phyloP scores from a whole-genome alignment of 2,113 vertebrate genomes.

The Eclectus roratus region DNA sequence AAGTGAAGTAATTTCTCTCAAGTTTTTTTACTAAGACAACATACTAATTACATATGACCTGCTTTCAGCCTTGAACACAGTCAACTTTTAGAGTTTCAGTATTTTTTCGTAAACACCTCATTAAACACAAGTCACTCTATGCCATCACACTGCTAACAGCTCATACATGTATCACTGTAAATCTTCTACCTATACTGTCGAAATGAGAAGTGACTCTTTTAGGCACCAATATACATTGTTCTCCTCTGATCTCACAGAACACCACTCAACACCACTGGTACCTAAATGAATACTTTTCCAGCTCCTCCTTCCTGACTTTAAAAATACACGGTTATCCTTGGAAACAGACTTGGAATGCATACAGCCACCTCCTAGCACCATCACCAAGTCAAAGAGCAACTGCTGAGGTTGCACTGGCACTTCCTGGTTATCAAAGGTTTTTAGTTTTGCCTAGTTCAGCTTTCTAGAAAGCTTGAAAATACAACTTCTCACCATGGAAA shows the following conservation, averaged over 20 bases:
- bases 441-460: not conserved
- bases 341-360: not conserved
- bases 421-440: not conserved
- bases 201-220: not conserved
- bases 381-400: constrained; percentile 29
- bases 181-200: not conserved
- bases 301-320: not conserved
- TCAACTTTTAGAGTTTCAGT: not conserved
- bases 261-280: not conserved
- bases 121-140: not conserved
- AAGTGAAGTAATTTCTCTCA: not conserved
- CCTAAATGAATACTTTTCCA: not conserved
- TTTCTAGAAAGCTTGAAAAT: not conserved
- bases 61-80: not conserved
- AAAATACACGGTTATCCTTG: not conserved
- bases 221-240: not conserved
- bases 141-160: not conserved
- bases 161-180: not conserved
- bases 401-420: not conserved
- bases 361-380: not conserved
- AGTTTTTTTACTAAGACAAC: not conserved
- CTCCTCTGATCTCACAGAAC: not conserved
- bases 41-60: not conserved
- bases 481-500: not conserved
- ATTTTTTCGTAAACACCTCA: not conserved